Conservation (phyloP, 1,140 invertebrate genomes). For the Drosophila prosaltans region DNA sequence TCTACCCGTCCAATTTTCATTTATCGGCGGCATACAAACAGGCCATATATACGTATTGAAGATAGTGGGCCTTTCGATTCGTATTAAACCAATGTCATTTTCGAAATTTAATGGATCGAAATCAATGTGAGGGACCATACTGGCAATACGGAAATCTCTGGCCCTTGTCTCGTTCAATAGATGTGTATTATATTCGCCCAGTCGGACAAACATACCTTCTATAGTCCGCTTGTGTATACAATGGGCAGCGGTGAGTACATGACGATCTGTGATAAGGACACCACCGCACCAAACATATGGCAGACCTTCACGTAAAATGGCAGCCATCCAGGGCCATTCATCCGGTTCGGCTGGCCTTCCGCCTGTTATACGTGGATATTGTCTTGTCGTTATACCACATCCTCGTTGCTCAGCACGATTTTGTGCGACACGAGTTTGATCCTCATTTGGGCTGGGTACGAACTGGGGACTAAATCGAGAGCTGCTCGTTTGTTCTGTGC, state of each 20-base stretch:
- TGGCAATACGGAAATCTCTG: conserved; percentile 87
- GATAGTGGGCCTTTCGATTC: conserved; percentile 86
- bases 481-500: conserved; percentile 61
- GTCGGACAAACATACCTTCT: conserved; percentile 87
- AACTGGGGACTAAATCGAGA: conserved; percentile 69
- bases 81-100: conserved; percentile 92
- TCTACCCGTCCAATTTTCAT: conserved; percentile 86
- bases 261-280: conserved; percentile 89
- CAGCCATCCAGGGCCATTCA: conserved; percentile 93
- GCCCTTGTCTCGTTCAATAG: conserved; percentile 86
- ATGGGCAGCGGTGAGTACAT: conserved; percentile 91
- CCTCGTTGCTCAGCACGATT: conserved; percentile 83
- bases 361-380: conserved; percentile 85
- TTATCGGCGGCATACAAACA: conserved; percentile 90
- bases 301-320: conserved; percentile 85
- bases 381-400: conserved; percentile 87
- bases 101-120: conserved; percentile 87
- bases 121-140: conserved; percentile 87
- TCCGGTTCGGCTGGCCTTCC: conserved; percentile 87
- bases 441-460: conserved; percentile 25
- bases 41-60: conserved; percentile 93
- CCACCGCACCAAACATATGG: conserved; percentile 89
- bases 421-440: conserved; percentile 48
- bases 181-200: conserved; percentile 92
- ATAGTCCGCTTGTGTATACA: conserved; percentile 87